Base-by-base conservation (phyloP, 1,140 invertebrate species). In the Dermatophagoides farinae region DNA sequence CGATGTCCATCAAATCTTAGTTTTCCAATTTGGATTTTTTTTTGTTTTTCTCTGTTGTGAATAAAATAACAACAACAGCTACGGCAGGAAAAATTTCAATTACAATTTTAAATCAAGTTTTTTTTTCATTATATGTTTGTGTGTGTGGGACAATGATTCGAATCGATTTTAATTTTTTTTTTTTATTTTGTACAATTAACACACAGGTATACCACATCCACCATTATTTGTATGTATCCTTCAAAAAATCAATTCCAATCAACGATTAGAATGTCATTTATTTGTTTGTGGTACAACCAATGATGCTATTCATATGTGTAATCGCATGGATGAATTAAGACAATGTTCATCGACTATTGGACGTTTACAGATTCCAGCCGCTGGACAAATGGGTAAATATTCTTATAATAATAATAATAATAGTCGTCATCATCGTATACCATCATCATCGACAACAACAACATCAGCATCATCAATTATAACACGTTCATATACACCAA, bases 151-250 rank as follows among this genome's bases (percentile, higher is more conserved):
- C 31, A 8, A 31, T 4, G 8, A 31, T 2, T 31, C 2, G 2
- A 31, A 4, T 31, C 8, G 2, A 31, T 4, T 31, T 31, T 8
- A 31, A 31, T 47, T 47, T 23, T 47, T 47, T 47, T 4, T 47
- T 23, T 6, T 4, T 23, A 4, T 22, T 18, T 31, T 22, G 1
- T 31, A 53, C 1, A 31, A 4, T 53, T 53, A 53, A 18, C n/a
- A n/a, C n/a, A n/a, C 65, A 25, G 62, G 63, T 23, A 39, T 66
- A n/a, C 67, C 68, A 37, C 85, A 88, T 72, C 84, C 85, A 0
- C 86, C 88, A 0, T 79, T 92, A 67, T 89, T 92, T 71, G 85
- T 86, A 14, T 86, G 89, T 44, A 84, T 91, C 20, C 90, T 90
- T 84, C 57, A 65, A 4, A 61, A 59, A 37, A 78, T 83, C 10